A percentile compares a stretch with the other conserved stretches of the same genome.
These are phyloP conservation scores for Drepana arcuata DNA, from an alignment of 1,140 invertebrate genomes.

Conservation along the genomic window DNA sequence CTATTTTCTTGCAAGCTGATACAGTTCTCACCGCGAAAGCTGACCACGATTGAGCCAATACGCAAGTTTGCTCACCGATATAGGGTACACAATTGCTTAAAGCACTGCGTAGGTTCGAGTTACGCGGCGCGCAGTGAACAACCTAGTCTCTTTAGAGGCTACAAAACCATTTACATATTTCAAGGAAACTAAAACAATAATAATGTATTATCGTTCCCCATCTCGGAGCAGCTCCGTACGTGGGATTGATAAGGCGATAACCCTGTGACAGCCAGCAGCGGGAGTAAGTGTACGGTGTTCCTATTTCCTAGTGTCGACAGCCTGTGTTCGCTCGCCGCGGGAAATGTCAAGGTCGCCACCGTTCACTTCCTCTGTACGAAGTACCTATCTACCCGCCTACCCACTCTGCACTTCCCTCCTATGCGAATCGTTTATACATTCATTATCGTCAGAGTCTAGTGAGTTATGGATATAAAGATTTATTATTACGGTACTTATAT, in stretches of 20 bases:
- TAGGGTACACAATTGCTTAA: too few relatives aligned
- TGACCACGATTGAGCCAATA: too few relatives aligned
- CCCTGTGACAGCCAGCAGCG: slow-evolving; percentile 8
- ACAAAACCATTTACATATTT: background rate
- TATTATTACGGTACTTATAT: too few relatives aligned
- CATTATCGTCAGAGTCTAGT: background rate
- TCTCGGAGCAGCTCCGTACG: background rate
- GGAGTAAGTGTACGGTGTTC: slow-evolving; percentile 17
- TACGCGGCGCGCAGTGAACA: too few relatives aligned
- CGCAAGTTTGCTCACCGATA: too few relatives aligned
- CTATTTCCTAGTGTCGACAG: slow-evolving; percentile 51
- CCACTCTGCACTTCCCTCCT: background rate
- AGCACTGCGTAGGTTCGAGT: too few relatives aligned
- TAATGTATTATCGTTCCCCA: background rate
- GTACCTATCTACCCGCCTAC: background rate
- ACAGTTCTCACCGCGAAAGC: too few relatives aligned
- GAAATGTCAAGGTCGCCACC: slow-evolving; percentile 61
- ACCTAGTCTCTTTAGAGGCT: background rate
- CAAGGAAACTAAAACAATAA: background rate
- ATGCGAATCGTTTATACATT: background rate
- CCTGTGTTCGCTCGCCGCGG: slow-evolving; percentile 11
- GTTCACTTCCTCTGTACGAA: slow-evolving; percentile 48
- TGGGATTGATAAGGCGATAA: background rate
- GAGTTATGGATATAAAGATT: background rate
- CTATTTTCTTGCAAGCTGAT: too few relatives aligned